A percentile compares a stretch with the other conserved stretches of the same genome.
phyloP scores from a whole-genome alignment of 1,140 invertebrate genomes.

The Leptinotarsa defecta region DNA sequence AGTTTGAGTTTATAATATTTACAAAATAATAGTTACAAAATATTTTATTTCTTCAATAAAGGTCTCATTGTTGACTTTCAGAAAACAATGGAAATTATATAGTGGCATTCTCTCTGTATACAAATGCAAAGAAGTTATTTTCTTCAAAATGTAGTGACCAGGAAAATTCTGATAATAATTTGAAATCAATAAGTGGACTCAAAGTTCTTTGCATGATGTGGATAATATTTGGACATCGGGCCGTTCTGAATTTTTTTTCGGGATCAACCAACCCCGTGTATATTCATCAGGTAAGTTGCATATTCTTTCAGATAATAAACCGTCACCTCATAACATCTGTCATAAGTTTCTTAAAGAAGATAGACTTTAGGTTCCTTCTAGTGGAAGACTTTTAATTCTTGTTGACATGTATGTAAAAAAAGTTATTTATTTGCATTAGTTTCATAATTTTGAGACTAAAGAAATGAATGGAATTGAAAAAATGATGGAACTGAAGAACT shows the following conservation, averaged over 20 bases:
- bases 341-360: constrained; percentile 4
- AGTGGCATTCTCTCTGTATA: constrained; percentile 53
- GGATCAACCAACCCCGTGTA: constrained; percentile 36
- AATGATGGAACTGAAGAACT: too few species aligned
- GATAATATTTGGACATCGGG: constrained; percentile 69
- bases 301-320: not conserved
- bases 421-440: not conserved
- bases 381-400: not conserved
- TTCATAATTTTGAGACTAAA: too few species aligned
- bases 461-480: too few species aligned
- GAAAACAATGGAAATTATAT: constrained; percentile 36
- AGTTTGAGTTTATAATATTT: not conserved
- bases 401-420: not conserved
- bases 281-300: constrained; percentile 33
- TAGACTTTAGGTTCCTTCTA: not conserved
- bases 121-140: constrained; percentile 46
- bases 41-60: not conserved
- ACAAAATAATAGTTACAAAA: not conserved
- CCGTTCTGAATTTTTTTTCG: constrained; percentile 30
- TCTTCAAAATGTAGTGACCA: not conserved
- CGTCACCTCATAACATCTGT: not conserved
- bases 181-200: constrained; percentile 62
- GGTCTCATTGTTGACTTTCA: not conserved
- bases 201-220: constrained; percentile 69
- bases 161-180: constrained; percentile 32